These are phyloP conservation scores for Lasioglossum marginatum DNA, from an alignment of 2,888 invertebrate species.

Conservation along the genomic window DNA sequence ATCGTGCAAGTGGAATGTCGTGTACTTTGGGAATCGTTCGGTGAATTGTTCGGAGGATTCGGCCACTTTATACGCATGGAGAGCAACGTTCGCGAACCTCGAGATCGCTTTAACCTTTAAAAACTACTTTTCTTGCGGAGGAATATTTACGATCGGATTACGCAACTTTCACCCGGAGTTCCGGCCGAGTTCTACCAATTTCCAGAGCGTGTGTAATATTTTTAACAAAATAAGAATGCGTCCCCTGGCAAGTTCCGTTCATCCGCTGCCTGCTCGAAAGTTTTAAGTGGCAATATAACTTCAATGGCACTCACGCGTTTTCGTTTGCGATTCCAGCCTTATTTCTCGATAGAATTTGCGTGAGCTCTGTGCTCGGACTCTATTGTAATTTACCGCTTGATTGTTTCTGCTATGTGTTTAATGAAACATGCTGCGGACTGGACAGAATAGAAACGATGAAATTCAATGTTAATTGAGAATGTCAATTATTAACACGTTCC, in stretches of 20 bases:
- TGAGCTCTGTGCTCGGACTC: background rate
- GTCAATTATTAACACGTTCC: background rate
- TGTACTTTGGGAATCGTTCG: background rate
- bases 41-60: background rate
- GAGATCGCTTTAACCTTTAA: background rate
- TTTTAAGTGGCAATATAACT: constrained; percentile 10
- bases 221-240: constrained; percentile 9
- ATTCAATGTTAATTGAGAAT: background rate
- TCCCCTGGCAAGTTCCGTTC: background rate
- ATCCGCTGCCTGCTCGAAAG: background rate
- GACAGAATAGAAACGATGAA: background rate
- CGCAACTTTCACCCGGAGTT: background rate
- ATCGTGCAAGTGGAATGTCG: background rate
- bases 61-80: background rate
- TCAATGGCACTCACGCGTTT: background rate
- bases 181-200: background rate
- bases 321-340: constrained; percentile 1
- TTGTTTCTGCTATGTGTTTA: background rate
- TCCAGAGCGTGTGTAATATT: background rate
- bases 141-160: constrained; percentile 13
- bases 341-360: background rate
- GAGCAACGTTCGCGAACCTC: background rate
- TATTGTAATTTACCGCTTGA: background rate
- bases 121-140: background rate
- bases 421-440: background rate